phyloP scores from a whole-genome alignment of 2,797 vertebrate genomes.

The Lagodon rhomboides region DNA sequence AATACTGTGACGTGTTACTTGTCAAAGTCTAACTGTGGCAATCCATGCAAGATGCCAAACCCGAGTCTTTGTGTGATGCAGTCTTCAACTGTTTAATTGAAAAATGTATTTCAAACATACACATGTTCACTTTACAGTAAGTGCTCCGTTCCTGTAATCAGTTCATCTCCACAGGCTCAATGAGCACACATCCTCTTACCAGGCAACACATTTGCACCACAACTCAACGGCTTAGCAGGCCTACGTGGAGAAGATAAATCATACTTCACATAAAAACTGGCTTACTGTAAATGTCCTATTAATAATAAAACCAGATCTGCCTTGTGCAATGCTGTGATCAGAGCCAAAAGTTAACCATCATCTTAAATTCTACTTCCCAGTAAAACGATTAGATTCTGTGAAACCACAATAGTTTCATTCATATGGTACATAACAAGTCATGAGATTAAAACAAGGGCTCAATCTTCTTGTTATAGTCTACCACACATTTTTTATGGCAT shows the following conservation, averaged over 20 bases:
- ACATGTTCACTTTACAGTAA: constrained; percentile 11
- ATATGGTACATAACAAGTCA: constrained; percentile 21
- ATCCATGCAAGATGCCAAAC: constrained; percentile 46
- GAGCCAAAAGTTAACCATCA: background rate
- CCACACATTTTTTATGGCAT: constrained; percentile 10
- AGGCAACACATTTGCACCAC: background rate
- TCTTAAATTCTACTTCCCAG: background rate
- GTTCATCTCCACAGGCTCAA: constrained; percentile 1
- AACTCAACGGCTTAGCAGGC: background rate
- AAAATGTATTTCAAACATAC: constrained; percentile 49
- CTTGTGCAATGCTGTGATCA: background rate
- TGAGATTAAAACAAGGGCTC: constrained; percentile 20
- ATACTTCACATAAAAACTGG: constrained; percentile 9
- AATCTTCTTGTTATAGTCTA: background rate
- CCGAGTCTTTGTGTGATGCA: constrained; percentile 24
- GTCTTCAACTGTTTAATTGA: constrained; percentile 61
- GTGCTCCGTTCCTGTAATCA: background rate
- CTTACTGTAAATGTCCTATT: background rate
- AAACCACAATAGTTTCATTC: constrained; percentile 26
- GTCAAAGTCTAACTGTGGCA: background rate
- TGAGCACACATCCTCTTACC: background rate
- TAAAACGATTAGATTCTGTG: background rate
- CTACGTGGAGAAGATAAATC: constrained; percentile 8
- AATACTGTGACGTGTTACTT: constrained; percentile 18
- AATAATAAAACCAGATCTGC: background rate